Conservation (phyloP, 2,888 invertebrate species). For the Eristalis tenax region DNA sequence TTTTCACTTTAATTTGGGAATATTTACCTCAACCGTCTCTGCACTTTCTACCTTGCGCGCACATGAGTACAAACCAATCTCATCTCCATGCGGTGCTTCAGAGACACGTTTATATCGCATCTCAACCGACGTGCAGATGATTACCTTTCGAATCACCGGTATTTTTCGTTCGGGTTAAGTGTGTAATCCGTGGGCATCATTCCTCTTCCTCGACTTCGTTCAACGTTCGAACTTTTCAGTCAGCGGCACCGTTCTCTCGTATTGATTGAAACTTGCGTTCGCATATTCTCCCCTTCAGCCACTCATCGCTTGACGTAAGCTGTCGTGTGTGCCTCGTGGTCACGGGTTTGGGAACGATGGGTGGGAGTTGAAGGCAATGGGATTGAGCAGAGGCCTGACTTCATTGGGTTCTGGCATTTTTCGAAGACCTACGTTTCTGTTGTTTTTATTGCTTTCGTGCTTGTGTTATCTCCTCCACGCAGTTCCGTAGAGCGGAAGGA, state of each 20-base stretch:
- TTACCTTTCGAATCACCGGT: background rate
- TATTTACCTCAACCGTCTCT: background rate
- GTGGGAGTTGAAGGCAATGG: background rate
- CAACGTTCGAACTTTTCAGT: background rate
- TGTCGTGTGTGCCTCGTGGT: background rate
- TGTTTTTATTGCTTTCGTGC: background rate
- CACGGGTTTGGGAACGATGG: background rate
- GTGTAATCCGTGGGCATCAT: background rate
- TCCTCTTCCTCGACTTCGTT: background rate
- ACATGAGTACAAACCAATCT: background rate
- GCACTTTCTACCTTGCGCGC: background rate
- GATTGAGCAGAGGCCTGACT: background rate
- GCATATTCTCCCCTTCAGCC: background rate
- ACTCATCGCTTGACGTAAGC: background rate
- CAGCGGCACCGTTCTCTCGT: background rate
- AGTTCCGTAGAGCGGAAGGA: too few relatives aligned
- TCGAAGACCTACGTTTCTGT: background rate
- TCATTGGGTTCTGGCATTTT: background rate
- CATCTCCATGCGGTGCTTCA: background rate
- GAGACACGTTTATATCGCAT: background rate
- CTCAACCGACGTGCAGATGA: background rate
- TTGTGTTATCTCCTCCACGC: background rate
- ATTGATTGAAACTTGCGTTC: background rate
- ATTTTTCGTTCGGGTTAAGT: background rate
- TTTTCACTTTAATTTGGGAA: background rate